Percentiles rank a stretch among this genome's conserved stretches.
Evolutionary conservation across 1,140 invertebrate genomes (phyloP).

Genomic region (Neoseiulus cucumeris): DNA sequence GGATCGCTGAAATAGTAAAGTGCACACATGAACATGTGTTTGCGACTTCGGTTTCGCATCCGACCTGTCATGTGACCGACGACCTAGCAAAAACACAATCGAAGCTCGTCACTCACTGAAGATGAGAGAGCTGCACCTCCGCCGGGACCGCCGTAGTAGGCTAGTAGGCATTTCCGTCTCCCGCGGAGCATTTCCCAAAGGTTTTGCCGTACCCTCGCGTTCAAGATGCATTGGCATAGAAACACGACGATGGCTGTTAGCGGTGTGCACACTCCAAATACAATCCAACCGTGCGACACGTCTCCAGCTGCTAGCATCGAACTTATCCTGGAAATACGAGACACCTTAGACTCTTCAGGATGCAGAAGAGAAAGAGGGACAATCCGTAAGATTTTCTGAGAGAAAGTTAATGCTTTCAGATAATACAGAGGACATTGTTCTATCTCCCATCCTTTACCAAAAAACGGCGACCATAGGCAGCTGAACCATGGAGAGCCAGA

Average conservation of each 20-base stretch:
- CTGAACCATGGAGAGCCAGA: background rate
- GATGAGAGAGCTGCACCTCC: background rate
- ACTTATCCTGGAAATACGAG: background rate
- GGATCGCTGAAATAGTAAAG: background rate
- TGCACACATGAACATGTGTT: too few species aligned
- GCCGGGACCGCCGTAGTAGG: background rate
- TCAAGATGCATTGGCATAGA: background rate
- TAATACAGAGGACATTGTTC: too few species aligned
- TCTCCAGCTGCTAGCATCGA: background rate
- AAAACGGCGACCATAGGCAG: background rate
- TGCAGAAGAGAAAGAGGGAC: too few species aligned
- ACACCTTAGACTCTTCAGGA: too few species aligned
- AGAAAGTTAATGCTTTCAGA: too few species aligned
- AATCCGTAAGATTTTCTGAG: too few species aligned
- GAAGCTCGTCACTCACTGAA: background rate
- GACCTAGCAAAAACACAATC: too few species aligned
- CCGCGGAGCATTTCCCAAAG: slow-evolving; percentile 9
- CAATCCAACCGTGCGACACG: background rate
- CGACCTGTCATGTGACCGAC: too few species aligned
- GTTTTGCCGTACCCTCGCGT: background rate
- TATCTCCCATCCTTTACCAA: background rate
- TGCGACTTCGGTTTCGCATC: too few species aligned
- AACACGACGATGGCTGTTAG: background rate
- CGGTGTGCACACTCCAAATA: background rate
- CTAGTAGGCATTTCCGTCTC: background rate